Percentiles rank a stretch among this genome's conserved stretches.
Evolutionary conservation across 2,113 vertebrate genomes (phyloP).

Genomic region (Raja brachyura): DNA sequence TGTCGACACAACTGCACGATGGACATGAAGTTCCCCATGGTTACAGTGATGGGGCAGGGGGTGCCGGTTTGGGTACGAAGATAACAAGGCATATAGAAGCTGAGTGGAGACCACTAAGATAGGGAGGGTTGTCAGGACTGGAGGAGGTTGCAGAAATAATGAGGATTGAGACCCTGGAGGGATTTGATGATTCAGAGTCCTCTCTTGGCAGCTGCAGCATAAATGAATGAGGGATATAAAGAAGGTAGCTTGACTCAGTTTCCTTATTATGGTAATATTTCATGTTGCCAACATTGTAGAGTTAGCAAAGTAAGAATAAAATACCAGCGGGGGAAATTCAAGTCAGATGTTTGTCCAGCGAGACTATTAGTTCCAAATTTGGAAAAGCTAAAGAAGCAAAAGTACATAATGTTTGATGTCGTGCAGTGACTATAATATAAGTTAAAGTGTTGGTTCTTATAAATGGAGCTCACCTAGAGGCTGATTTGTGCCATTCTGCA

Average conservation of each 20-base stretch:
- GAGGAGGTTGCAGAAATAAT: no score
- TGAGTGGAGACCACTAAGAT: no score
- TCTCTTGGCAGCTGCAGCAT: not conserved
- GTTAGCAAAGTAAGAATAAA: not conserved
- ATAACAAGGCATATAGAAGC: no score
- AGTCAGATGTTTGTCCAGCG: constrained; percentile 9
- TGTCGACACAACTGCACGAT: no score
- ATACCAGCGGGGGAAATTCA: not conserved
- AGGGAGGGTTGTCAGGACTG: no score
- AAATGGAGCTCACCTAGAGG: not conserved
- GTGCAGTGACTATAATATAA: not conserved
- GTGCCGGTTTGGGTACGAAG: no score
- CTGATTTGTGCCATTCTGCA: not conserved
- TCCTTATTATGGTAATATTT: not conserved
- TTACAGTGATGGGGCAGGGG: no score
- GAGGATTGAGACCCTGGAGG: not conserved
- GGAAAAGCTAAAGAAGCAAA: not conserved
- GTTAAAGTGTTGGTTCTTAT: not conserved
- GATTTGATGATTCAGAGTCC: not conserved
- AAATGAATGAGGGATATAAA: not conserved
- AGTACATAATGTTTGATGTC: constrained; percentile 5
- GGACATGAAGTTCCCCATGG: no score
- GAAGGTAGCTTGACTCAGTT: not conserved
- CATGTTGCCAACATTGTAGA: not conserved
- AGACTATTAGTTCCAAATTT: not conserved